These are phyloP conservation scores for Cataglyphis hispanica DNA, from an alignment of 1,140 invertebrate species.

Conservation along the genomic window DNA sequence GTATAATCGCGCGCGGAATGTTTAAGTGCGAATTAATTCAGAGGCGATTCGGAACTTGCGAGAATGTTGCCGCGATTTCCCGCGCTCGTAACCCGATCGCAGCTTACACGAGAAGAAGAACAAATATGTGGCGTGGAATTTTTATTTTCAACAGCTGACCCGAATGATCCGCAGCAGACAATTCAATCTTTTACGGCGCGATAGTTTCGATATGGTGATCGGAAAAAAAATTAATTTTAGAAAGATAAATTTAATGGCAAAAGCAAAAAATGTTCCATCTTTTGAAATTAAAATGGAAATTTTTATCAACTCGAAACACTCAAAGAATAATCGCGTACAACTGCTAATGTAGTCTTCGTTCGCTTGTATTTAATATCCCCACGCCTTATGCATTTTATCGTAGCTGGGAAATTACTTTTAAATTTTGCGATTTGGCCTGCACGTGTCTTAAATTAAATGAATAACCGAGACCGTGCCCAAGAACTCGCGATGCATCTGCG, in stretches of 20 bases:
- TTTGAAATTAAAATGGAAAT: slow-evolving; percentile 27
- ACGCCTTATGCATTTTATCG: slow-evolving; percentile 50
- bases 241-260: neutral
- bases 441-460: slow-evolving; percentile 53
- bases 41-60: neutral
- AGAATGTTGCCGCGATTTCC: neutral
- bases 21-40: slow-evolving; percentile 17
- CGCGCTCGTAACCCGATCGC: neutral
- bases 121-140: neutral
- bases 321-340: slow-evolving; percentile 15
- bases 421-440: slow-evolving; percentile 32
- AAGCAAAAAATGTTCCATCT: neutral
- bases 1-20: slow-evolving; percentile 11
- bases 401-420: slow-evolving; percentile 26
- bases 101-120: neutral
- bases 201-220: neutral
- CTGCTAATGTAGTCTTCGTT: neutral
- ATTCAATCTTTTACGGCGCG: neutral
- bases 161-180: neutral
- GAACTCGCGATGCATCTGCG: slow-evolving; percentile 51
- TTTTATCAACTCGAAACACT: slow-evolving; percentile 5
- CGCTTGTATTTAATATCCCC: slow-evolving; percentile 8
- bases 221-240: neutral
- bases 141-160: slow-evolving; percentile 1
- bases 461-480: neutral